Conservation (phyloP, 2,113 vertebrate genomes). For the Agapornis roseicollis region DNA sequence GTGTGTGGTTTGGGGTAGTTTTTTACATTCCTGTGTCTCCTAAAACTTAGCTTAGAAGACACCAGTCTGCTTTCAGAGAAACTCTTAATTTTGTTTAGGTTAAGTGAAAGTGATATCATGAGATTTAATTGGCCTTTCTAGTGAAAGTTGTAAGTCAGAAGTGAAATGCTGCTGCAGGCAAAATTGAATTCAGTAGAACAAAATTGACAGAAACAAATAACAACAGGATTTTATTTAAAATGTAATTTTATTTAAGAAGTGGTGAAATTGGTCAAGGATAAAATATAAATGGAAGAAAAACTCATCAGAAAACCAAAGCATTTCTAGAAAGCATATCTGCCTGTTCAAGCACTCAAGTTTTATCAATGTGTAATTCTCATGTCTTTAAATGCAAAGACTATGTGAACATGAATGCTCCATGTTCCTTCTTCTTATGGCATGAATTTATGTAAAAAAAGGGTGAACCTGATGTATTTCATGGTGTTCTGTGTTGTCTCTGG, state of each 20-base stretch:
- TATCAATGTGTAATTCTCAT: background rate
- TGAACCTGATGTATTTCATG: background rate
- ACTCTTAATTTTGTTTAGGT: conserved; percentile 49
- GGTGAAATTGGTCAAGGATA: conserved; percentile 38
- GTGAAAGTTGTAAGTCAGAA: conserved; percentile 60
- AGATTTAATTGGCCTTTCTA: conserved; percentile 46
- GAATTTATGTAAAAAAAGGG: background rate
- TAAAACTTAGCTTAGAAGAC: conserved; percentile 45
- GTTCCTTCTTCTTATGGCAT: background rate
- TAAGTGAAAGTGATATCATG: conserved; percentile 37
- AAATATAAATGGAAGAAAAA: conserved; percentile 40
- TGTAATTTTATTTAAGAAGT: conserved; percentile 25
- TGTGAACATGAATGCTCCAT: background rate
- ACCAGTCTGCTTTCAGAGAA: conserved; percentile 45
- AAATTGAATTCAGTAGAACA: conserved; percentile 58
- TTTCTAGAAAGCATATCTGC: background rate
- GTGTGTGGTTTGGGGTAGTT: background rate
- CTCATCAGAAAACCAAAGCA: background rate
- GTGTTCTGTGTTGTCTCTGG: background rate
- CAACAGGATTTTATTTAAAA: conserved; percentile 55
- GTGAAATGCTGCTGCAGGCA: conserved; percentile 50
- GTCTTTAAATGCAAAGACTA: background rate
- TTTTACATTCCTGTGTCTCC: conserved; percentile 21
- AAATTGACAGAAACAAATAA: conserved; percentile 51
- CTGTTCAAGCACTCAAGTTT: background rate